Conservation (phyloP, 2,113 vertebrate genomes). For the Dunckerocampus dactyliophorus region DNA sequence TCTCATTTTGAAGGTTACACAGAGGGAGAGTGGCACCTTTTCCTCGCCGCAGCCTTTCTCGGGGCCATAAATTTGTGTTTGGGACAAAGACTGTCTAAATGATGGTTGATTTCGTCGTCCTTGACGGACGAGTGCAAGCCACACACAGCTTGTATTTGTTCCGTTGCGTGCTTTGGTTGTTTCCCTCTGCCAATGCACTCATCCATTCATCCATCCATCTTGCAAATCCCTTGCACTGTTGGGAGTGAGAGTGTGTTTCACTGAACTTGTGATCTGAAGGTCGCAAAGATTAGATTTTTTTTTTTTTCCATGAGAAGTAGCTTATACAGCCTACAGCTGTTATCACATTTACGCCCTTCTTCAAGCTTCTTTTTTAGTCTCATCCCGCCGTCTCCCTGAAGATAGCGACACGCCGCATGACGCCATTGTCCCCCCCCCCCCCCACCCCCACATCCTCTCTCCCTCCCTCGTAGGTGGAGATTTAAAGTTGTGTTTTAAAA, state of each 20-base stretch:
- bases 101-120: constrained; percentile 38
- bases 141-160: constrained; percentile 51
- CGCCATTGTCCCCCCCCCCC: constrained; percentile 58
- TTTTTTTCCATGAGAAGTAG: constrained; percentile 53
- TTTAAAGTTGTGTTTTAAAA: constrained; percentile 76
- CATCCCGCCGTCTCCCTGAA: constrained; percentile 55
- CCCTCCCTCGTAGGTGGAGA: constrained; percentile 67
- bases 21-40: constrained; percentile 30
- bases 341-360: constrained; percentile 65
- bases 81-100: constrained; percentile 6
- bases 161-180: constrained; percentile 54
- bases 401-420: constrained; percentile 65
- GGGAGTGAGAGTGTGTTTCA: constrained; percentile 30
- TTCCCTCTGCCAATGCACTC: constrained; percentile 51
- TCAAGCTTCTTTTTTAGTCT: constrained; percentile 61
- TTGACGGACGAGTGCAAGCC: constrained; percentile 48
- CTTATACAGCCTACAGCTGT: constrained; percentile 69
- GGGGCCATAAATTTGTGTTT: constrained; percentile 22
- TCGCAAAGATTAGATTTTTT: constrained; percentile 41
- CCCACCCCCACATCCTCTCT: constrained; percentile 1
- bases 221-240: constrained; percentile 48
- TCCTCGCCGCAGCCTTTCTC: constrained; percentile 17
- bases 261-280: constrained; percentile 59
- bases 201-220: constrained; percentile 61
- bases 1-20: constrained; percentile 60